phyloP scores from a whole-genome alignment of 2,888 invertebrate genomes.

The Ochlodes sylvanus region DNA sequence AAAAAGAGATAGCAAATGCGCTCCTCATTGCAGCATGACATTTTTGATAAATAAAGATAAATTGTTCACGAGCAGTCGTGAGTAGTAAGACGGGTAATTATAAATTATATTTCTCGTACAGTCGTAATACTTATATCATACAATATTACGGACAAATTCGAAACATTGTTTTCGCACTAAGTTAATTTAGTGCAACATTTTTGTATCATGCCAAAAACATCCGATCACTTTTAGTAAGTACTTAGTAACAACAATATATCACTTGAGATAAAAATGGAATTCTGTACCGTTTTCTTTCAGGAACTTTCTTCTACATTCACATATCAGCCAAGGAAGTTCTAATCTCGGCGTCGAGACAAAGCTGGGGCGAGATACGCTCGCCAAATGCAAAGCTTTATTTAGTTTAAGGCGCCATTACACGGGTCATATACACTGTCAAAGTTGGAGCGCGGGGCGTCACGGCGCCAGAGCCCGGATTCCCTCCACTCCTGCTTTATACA shows the following conservation, averaged over 20 bases:
- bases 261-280: conserved; percentile 13
- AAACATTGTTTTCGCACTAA: not conserved
- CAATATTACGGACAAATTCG: not conserved
- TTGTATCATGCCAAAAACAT: not conserved
- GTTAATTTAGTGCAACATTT: not conserved
- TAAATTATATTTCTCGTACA: conserved; percentile 8
- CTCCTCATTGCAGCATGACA: conserved; percentile 11
- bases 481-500: conserved; percentile 56
- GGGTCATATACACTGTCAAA: conserved; percentile 84
- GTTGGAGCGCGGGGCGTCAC: conserved; percentile 68
- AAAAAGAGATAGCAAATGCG: not conserved
- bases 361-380: conserved; percentile 66
- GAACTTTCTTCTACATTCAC: conserved; percentile 12
- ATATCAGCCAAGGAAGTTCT: conserved; percentile 4
- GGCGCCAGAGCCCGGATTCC: conserved; percentile 52
- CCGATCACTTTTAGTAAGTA: not conserved
- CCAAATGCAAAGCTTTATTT: conserved; percentile 82
- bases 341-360: conserved; percentile 69
- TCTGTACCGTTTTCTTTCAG: conserved; percentile 4
- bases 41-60: conserved; percentile 29
- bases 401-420: conserved; percentile 83
- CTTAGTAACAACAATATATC: conserved; percentile 10
- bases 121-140: not conserved
- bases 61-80: conserved; percentile 5
- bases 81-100: conserved; percentile 13